phyloP scores from a whole-genome alignment of 2,797 vertebrate genomes.

The Triplophysa bombifrons region DNA sequence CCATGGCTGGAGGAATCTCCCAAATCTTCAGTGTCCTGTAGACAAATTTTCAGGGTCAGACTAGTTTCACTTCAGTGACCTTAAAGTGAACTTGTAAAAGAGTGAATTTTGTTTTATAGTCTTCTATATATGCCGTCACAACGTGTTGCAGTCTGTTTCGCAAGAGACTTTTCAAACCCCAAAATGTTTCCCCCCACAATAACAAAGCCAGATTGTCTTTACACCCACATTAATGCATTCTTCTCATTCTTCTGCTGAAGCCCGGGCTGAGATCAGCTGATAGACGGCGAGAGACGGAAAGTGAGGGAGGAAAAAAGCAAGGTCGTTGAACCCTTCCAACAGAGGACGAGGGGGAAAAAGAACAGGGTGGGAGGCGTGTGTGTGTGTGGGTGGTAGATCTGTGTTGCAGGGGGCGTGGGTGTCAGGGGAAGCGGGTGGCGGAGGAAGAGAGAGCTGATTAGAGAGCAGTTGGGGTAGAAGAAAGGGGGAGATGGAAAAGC shows the following conservation, averaged over 20 bases:
- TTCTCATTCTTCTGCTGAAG: slow-evolving; percentile 78
- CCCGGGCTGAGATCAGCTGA: slow-evolving; percentile 87
- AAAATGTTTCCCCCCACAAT: slow-evolving; percentile 45
- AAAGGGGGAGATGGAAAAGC: slow-evolving; percentile 48
- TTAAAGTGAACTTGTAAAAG: not conserved
- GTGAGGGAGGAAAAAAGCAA: slow-evolving; percentile 47
- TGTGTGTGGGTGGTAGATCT: slow-evolving; percentile 47
- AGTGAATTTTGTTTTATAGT: slow-evolving; percentile 4
- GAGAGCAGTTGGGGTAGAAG: slow-evolving; percentile 49
- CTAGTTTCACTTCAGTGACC: not conserved
- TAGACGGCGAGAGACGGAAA: slow-evolving; percentile 50
- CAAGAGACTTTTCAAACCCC: slow-evolving; percentile 11
- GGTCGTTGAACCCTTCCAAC: slow-evolving; percentile 73
- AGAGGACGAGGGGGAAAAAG: slow-evolving; percentile 41
- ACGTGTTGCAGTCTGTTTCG: not conserved
- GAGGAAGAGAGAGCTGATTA: slow-evolving; percentile 55
- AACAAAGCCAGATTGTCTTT: slow-evolving; percentile 78
- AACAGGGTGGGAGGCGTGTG: slow-evolving; percentile 18
- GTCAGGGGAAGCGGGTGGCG: slow-evolving; percentile 55
- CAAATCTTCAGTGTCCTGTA: not conserved
- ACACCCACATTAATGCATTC: slow-evolving; percentile 87
- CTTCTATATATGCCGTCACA: not conserved
- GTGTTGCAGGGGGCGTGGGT: slow-evolving; percentile 51
- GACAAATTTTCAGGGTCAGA: slow-evolving; percentile 14
- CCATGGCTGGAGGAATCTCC: not conserved